phyloP scores from a whole-genome alignment of 1,140 invertebrate species.

The Sitobion miscanthi region DNA sequence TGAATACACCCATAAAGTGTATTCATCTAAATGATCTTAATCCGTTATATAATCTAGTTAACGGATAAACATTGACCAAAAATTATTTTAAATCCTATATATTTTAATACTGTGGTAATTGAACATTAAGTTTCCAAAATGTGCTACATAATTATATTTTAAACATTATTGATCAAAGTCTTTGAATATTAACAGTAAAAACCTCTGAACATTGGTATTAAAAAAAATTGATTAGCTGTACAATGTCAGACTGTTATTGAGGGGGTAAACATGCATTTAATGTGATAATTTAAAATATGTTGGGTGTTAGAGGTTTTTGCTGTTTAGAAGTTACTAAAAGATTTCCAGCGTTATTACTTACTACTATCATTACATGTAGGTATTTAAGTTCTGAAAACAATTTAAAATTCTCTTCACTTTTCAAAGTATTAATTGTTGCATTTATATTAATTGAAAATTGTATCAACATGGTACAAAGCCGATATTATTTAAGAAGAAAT shows the following conservation, averaged over 20 bases:
- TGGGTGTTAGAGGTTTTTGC: background rate
- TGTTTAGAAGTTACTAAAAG: background rate
- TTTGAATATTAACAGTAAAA: background rate
- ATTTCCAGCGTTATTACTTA: background rate
- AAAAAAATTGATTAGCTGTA: background rate
- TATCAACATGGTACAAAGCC: background rate
- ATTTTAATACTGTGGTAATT: slow-evolving; percentile 6
- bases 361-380: background rate
- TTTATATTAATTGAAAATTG: slow-evolving; percentile 25
- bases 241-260: no score
- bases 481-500: background rate
- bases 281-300: background rate
- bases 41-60: background rate
- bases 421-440: background rate
- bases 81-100: slow-evolving; percentile 13
- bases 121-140: background rate
- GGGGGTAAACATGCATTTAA: background rate
- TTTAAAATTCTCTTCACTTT: background rate
- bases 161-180: background rate
- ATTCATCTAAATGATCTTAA: slow-evolving; percentile 1
- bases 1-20: background rate
- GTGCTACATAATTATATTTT: background rate
- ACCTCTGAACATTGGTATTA: background rate
- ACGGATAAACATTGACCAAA: slow-evolving; percentile 9
- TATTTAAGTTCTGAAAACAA: background rate